Evolutionary conservation across 2,113 vertebrate species (phyloP), one percentile per base, ranked within the genome.

Genomic region (Limnothrissa miodon): DNA sequence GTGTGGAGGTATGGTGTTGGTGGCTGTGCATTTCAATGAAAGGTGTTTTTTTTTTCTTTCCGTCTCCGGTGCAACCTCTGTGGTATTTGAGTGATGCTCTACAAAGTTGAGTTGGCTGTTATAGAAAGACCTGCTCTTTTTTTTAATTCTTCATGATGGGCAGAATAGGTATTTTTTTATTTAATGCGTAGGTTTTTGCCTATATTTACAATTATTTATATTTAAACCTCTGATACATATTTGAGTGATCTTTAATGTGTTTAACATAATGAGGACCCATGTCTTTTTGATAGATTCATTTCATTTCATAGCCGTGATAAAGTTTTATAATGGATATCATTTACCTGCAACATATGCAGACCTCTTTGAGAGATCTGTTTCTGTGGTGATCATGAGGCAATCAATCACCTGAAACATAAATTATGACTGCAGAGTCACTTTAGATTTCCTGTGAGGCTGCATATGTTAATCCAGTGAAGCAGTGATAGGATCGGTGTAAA

Each of bases 271-370:
- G 66, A 84, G 51, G 82, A 87, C 86, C 82, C 78, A 82, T 82
- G 83, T 88, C 82, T 91, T 86, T 89, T 85, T 91, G 85, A 93
- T 90, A 84, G 86, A 91, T 93, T 90, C 45, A 87, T 90, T 83
- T 78, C 84, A 87, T 91, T 93, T 92, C 88, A 93, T 89, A 85
- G 87, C 86, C 82, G 82, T 88, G 74, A 89, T 93, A 91, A 93
- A 93, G 88, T 92, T 93, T 93, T 90, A 93, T 84, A 90, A 90
- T 88, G 80, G 87, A 89, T 87, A 90, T 91, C 84, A 92, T 93
- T 93, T 93, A 91, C 85, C 81, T 89, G 88, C 85, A 86, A 83
- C 83, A 86, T 86, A 86, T 85, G 78, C 70, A 23, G 86, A 79
- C 78, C 89, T 92, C 88, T 92, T 90, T 87, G 87, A 80, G 83